Conservation (phyloP, 2,113 vertebrate genomes). For the Piprites chloris region DNA sequence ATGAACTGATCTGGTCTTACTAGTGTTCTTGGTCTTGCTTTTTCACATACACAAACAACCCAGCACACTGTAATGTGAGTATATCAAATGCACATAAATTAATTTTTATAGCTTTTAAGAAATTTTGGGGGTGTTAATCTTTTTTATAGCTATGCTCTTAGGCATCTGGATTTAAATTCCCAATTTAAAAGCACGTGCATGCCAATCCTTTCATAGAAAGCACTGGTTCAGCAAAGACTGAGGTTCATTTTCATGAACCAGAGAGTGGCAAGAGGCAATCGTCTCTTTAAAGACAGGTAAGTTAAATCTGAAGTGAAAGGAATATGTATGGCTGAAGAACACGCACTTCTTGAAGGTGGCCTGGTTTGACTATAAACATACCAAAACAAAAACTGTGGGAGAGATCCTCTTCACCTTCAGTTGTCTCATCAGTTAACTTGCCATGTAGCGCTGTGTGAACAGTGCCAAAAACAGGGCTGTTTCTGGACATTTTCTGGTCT, state of each 20-base stretch:
- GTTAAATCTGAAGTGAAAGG: background rate
- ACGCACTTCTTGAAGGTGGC: background rate
- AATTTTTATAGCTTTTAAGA: background rate
- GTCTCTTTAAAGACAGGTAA: background rate
- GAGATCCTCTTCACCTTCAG: background rate
- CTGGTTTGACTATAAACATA: background rate
- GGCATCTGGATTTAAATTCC: background rate
- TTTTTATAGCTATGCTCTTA: background rate
- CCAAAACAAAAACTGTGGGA: background rate
- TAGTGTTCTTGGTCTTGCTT: background rate
- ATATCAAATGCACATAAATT: background rate
- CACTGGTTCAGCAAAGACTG: background rate
- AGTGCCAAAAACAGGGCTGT: background rate
- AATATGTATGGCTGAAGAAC: background rate
- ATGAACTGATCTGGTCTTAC: background rate
- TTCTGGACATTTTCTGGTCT: background rate
- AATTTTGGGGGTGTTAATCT: accelerated
- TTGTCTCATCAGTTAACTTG: background rate
- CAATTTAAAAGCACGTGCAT: background rate
- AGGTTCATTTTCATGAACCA: background rate
- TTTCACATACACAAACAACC: background rate
- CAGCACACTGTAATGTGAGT: background rate
- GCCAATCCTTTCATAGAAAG: background rate
- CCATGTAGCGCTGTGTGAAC: background rate
- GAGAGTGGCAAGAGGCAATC: background rate